Conservation (phyloP, 1,140 invertebrate species). For the Telenomus remus region DNA sequence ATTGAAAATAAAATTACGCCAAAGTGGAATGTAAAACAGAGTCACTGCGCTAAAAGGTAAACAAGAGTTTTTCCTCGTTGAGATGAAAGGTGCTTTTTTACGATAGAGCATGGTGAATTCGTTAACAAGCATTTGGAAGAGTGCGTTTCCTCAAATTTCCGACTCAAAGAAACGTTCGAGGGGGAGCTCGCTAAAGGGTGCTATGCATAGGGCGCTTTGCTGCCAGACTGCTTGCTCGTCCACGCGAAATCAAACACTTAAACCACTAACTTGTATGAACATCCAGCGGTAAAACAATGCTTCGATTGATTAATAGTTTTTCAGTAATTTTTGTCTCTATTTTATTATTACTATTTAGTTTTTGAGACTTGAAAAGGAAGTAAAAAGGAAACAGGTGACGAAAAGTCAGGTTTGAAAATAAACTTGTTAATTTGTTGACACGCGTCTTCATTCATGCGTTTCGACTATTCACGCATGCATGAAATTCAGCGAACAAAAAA, state of each 20-base stretch:
- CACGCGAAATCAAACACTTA: constrained; percentile 46
- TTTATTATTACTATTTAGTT: no score
- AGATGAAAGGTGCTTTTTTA: constrained; percentile 48
- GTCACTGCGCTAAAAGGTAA: neutral
- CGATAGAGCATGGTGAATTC: constrained; percentile 39
- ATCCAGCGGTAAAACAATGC: neutral
- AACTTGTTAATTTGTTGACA: no score
- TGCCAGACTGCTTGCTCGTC: constrained; percentile 37
- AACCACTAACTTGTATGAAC: neutral
- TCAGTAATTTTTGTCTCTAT: no score
- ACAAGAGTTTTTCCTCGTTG: neutral
- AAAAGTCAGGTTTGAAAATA: no score
- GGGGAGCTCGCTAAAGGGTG: constrained; percentile 42
- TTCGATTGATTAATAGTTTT: neutral
- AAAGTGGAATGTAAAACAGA: neutral
- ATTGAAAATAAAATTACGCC: neutral
- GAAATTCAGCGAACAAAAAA: no score
- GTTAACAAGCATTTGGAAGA: constrained; percentile 44
- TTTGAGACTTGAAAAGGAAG: no score
- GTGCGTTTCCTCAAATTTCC: constrained; percentile 58
- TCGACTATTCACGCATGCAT: no score
- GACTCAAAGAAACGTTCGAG: constrained; percentile 53
- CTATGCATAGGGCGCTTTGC: constrained; percentile 34
- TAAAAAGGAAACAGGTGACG: no score
- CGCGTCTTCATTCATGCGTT: no score